phyloP scores from a whole-genome alignment of 1,140 invertebrate species.

The Drosophila yakuba region DNA sequence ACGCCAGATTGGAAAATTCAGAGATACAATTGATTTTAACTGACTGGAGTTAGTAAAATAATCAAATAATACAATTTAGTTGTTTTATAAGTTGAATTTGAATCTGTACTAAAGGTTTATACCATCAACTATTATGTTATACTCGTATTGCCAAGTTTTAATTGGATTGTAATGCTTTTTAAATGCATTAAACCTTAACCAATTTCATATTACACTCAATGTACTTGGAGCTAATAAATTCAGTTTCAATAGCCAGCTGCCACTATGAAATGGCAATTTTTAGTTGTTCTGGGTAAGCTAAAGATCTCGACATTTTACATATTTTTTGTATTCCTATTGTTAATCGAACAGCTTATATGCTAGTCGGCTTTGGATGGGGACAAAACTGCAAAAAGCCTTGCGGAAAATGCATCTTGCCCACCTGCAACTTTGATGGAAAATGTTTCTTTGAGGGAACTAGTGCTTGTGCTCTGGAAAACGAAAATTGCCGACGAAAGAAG shows the following conservation, averaged over 20 bases:
- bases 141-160: background rate
- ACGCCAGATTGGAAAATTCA: too few species aligned
- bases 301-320: background rate
- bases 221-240: too few species aligned
- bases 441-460: background rate
- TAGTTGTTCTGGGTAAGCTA: background rate
- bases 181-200: background rate
- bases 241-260: background rate
- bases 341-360: background rate
- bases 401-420: background rate
- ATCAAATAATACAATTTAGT: too few species aligned
- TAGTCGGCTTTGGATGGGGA: background rate
- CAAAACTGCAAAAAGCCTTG: background rate
- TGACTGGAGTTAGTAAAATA: too few species aligned
- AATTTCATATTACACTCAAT: background rate
- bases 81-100: too few species aligned
- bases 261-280: background rate
- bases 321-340: background rate
- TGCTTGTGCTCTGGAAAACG: background rate
- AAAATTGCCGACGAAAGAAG: constrained; percentile 1
- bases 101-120: too few species aligned
- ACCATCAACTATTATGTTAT: too few species aligned
- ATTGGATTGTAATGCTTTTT: background rate
- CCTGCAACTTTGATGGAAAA: constrained; percentile 12
- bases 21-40: too few species aligned